Percentiles rank a stretch among this genome's conserved stretches.
Evolutionary conservation across 2,797 vertebrate genomes (phyloP).

Genomic region (Lutjanus argentimaculatus): DNA sequence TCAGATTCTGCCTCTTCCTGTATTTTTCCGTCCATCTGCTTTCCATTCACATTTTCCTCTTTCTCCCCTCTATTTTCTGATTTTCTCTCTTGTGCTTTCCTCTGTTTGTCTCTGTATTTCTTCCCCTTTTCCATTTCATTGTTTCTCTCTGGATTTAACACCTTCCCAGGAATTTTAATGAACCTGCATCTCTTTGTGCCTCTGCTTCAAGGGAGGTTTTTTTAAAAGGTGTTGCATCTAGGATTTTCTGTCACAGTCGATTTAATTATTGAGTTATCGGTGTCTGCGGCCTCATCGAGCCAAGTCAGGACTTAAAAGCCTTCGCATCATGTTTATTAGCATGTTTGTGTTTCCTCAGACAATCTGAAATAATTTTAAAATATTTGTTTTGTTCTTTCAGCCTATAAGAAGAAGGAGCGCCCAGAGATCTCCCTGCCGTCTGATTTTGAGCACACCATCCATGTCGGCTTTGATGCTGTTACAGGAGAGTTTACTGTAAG

Average conservation of each 20-base stretch:
- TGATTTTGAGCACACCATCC: slow-evolving; percentile 97
- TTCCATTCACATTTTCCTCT: not conserved
- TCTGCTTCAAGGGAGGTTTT: not conserved
- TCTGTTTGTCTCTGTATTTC: not conserved
- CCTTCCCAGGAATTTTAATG: slow-evolving; percentile 16
- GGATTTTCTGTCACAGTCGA: not conserved
- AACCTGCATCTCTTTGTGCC: not conserved
- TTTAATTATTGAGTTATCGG: not conserved
- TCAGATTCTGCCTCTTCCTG: not conserved
- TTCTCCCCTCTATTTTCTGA: not conserved
- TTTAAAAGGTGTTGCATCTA: not conserved
- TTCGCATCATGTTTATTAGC: not conserved
- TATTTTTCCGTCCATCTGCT: not conserved
- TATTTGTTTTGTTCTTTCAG: slow-evolving; percentile 56
- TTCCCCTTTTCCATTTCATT: not conserved
- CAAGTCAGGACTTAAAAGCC: not conserved
- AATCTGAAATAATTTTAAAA: not conserved
- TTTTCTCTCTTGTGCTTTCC: not conserved
- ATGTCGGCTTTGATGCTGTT: slow-evolving; percentile 96
- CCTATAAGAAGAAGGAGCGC: slow-evolving; percentile 94
- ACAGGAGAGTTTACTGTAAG: slow-evolving; percentile 98
- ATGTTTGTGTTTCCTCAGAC: not conserved
- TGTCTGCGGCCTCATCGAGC: not conserved
- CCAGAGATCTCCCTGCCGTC: slow-evolving; percentile 96
- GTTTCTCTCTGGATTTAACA: slow-evolving; percentile 11